phyloP scores from a whole-genome alignment of 2,113 vertebrate species.

The Machaerirhynchus nigripectus region DNA sequence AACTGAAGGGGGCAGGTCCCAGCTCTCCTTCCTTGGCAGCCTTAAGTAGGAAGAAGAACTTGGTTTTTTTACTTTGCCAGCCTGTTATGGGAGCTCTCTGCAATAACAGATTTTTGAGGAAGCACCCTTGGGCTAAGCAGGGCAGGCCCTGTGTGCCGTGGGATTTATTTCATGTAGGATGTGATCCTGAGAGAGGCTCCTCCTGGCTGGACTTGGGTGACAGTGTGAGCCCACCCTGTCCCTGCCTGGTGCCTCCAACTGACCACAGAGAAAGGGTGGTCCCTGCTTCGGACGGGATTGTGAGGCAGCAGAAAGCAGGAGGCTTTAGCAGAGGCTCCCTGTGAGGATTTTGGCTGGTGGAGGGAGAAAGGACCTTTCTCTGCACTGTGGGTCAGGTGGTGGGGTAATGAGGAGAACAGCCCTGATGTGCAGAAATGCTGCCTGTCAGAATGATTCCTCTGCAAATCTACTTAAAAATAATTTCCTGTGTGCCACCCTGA shows the following conservation, averaged over 20 bases:
- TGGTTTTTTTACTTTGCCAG: background rate
- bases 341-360: background rate
- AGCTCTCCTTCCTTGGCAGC: background rate
- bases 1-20: background rate
- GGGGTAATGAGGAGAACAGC: background rate
- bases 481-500: slow-evolving; percentile 17
- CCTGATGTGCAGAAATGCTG: background rate
- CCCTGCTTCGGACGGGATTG: background rate
- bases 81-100: background rate
- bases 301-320: background rate
- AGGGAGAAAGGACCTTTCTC: background rate
- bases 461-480: background rate
- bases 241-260: fast-evolving
- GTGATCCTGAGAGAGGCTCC: background rate
- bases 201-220: background rate
- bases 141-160: background rate
- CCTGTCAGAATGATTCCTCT: slow-evolving; percentile 4
- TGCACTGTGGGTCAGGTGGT: background rate
- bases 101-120: background rate
- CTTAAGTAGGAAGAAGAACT: background rate
- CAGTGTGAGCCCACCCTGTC: background rate
- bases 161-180: background rate
- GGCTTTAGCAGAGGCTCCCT: background rate
- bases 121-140: background rate
- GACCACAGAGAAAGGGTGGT: background rate